A percentile compares a stretch with the other conserved stretches of the same genome.
Conservation (phyloP, 2,797 vertebrate species). For the Poecilia wingei region DNA sequence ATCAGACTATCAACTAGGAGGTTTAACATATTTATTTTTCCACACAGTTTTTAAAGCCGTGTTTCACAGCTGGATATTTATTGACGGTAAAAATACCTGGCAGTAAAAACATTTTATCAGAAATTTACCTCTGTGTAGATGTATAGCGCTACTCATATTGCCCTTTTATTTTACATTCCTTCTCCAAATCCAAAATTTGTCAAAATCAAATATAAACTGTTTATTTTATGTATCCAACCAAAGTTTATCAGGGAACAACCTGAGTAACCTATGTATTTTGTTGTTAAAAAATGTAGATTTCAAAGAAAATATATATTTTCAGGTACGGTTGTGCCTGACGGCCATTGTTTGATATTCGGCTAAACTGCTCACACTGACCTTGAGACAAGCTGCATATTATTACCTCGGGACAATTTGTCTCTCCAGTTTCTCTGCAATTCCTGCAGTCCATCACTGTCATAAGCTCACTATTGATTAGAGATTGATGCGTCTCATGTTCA, state of each 20-base stretch:
- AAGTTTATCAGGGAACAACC: neutral
- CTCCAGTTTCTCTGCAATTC: constrained; percentile 79
- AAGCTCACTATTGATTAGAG: constrained; percentile 81
- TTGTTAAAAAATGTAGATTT: neutral
- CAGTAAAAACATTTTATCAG: neutral
- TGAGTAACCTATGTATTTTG: neutral
- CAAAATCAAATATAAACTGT: neutral
- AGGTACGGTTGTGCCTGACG: constrained; percentile 12
- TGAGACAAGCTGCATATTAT: constrained; percentile 62
- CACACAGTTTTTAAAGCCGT: neutral
- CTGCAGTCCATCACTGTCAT: constrained; percentile 83
- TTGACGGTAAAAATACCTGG: neutral
- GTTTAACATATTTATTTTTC: neutral
- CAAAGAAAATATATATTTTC: neutral
- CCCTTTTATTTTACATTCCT: neutral
- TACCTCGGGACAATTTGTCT: constrained; percentile 72
- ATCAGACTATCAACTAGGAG: neutral
- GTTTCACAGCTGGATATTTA: neutral
- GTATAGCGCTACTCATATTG: neutral
- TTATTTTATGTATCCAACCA: neutral
- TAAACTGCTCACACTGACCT: constrained; percentile 62
- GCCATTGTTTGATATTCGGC: constrained; percentile 42
- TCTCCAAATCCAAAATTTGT: neutral
- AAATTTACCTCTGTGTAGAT: neutral
- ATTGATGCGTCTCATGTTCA: constrained; percentile 77